phyloP scores from a whole-genome alignment of 2,113 vertebrate genomes.

The Sclerurus mexicanus region DNA sequence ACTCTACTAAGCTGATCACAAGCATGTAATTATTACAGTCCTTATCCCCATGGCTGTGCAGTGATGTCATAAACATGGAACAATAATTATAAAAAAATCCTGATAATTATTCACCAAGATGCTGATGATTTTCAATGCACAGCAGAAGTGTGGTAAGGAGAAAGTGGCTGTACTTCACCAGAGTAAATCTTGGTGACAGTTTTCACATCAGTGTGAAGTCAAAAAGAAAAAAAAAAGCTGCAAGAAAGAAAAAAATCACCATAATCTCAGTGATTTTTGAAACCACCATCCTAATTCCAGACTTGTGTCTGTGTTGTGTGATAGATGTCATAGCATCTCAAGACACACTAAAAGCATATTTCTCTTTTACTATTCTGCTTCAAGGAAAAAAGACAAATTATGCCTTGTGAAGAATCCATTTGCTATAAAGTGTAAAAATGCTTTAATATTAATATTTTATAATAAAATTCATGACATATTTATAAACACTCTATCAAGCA shows the following conservation, averaged over 20 bases:
- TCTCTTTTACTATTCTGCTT: slow-evolving; percentile 9
- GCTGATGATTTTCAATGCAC: not conserved
- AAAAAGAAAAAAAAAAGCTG: not conserved
- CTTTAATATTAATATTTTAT: slow-evolving; percentile 76
- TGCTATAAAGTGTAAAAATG: slow-evolving; percentile 76
- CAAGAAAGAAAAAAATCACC: not conserved
- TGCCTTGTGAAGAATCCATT: slow-evolving; percentile 73
- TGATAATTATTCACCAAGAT: not conserved
- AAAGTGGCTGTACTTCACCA: not conserved
- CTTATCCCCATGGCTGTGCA: not conserved
- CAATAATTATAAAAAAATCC: not conserved
- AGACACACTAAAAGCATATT: not conserved
- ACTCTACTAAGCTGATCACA: not conserved
- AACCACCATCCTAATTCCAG: not conserved
- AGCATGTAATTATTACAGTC: not conserved
- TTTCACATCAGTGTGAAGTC: not conserved
- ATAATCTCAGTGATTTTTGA: not conserved
- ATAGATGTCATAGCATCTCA: not conserved
- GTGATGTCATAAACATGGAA: not conserved
- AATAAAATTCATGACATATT: slow-evolving; percentile 74
- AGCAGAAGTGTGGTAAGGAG: not conserved
- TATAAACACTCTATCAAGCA: slow-evolving; percentile 72
- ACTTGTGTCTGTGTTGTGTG: not conserved
- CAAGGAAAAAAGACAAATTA: slow-evolving; percentile 73
- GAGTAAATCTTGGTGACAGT: not conserved